Evolutionary conservation across 2,797 vertebrate genomes (phyloP).

Genomic region (Rhinoraja longicauda): DNA sequence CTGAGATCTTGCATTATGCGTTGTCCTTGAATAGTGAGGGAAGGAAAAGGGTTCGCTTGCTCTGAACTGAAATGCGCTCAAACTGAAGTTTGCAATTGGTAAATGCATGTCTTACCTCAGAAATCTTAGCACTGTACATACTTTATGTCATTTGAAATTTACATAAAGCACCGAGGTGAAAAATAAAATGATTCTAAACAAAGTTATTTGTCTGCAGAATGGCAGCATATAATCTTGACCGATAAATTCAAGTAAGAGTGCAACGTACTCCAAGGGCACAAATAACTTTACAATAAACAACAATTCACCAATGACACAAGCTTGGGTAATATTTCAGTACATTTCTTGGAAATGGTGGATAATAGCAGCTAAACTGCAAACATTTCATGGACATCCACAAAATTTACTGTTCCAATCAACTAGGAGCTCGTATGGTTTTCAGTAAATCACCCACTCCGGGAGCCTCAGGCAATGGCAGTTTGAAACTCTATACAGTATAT

Average conservation of each 20-base stretch:
- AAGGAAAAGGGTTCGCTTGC: too few species aligned
- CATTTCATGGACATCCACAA: slow-evolving; percentile 38
- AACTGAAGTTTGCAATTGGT: neutral
- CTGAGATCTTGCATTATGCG: too few species aligned
- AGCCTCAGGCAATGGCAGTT: slow-evolving; percentile 49
- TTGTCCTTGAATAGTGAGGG: too few species aligned
- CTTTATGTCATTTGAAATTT: neutral
- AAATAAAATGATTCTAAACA: slow-evolving; percentile 11
- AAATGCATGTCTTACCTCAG: neutral
- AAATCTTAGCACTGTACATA: neutral
- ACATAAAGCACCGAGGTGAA: neutral
- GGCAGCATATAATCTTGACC: neutral
- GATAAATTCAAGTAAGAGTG: neutral
- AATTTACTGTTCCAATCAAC: slow-evolving; percentile 64
- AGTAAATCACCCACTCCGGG: slow-evolving; percentile 55
- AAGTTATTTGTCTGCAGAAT: slow-evolving; percentile 17
- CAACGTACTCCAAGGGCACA: slow-evolving; percentile 12
- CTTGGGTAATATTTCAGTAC: slow-evolving; percentile 10
- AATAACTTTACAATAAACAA: slow-evolving; percentile 31
- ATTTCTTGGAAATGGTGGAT: slow-evolving; percentile 31
- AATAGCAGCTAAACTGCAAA: slow-evolving; percentile 36
- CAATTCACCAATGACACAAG: slow-evolving; percentile 23
- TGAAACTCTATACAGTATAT: slow-evolving; percentile 50
- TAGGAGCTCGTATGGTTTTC: slow-evolving; percentile 49
- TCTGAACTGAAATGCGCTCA: neutral